Percentiles rank a stretch among this genome's conserved stretches.
These are phyloP conservation scores for Platysternon megacephalum DNA, from an alignment of 2,113 vertebrate genomes.

Conservation along the genomic window DNA sequence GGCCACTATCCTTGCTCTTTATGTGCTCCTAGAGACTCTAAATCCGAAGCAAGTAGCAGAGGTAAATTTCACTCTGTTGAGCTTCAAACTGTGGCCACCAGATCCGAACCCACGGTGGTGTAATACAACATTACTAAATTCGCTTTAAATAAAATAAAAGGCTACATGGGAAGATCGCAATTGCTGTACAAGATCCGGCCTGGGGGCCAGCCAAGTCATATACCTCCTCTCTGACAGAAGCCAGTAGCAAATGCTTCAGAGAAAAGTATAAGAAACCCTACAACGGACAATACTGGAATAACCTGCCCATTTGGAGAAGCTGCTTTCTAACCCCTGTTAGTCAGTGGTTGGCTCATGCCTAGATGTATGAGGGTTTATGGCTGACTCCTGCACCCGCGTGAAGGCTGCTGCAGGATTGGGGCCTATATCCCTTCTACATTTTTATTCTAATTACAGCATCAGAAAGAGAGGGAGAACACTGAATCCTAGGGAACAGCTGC, in stretches of 20 bases:
- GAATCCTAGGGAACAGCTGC: not conserved
- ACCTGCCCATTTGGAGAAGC: not conserved
- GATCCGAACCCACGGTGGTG: too few relatives aligned
- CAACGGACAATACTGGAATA: rapidly evolving
- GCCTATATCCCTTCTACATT: not conserved
- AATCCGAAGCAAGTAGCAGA: too few relatives aligned
- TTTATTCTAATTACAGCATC: not conserved
- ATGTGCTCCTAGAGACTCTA: too few relatives aligned
- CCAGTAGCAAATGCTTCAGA: not conserved
- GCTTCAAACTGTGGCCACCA: too few relatives aligned
- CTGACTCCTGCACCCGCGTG: not conserved
- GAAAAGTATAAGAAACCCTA: not conserved
- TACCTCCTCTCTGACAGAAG: not conserved
- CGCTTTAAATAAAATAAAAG: too few relatives aligned
- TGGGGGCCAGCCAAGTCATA: not conserved
- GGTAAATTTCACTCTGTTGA: too few relatives aligned
- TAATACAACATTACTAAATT: too few relatives aligned
- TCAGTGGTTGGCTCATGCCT: not conserved
- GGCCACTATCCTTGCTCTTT: too few relatives aligned
- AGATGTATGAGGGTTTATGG: not conserved
- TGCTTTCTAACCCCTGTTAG: not conserved
- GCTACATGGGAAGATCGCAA: not conserved
- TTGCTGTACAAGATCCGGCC: not conserved
- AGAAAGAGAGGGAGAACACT: not conserved
- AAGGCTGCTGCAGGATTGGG: not conserved